These are phyloP conservation scores for Gopherus flavomarginatus DNA, from an alignment of 2,113 vertebrate genomes.

Conservation along the genomic window DNA sequence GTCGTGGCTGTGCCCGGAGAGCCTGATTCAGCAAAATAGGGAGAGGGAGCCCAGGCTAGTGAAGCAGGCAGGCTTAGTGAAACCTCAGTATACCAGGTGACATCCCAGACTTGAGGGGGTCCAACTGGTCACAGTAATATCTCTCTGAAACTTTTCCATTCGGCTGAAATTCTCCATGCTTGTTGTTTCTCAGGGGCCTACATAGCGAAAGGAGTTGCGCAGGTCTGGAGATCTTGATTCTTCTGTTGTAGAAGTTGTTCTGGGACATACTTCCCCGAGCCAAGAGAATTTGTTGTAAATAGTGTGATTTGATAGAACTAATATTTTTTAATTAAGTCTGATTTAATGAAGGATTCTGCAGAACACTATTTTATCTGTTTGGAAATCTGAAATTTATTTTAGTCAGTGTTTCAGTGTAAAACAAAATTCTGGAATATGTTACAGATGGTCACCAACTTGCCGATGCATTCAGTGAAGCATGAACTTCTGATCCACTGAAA, in stretches of 20 bases:
- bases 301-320: not conserved
- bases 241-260: not conserved
- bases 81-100: too few relatives aligned
- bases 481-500: constrained; percentile 63
- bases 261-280: not conserved
- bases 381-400: not conserved
- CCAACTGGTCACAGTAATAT: fast-evolving
- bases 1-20: too few relatives aligned
- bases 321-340: not conserved
- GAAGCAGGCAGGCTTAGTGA: too few relatives aligned
- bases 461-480: constrained; percentile 52
- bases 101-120: too few relatives aligned
- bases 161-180: fast-evolving
- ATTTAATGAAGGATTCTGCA: not conserved
- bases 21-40: too few relatives aligned
- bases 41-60: too few relatives aligned
- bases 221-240: not conserved
- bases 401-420: not conserved
- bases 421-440: not conserved
- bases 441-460: constrained; percentile 68
- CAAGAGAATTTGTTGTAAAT: not conserved
- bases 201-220: not conserved
- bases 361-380: not conserved
- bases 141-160: not conserved
- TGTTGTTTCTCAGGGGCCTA: not conserved